Conservation (phyloP, 2,888 invertebrate species). For the Melieria crassipennis region DNA sequence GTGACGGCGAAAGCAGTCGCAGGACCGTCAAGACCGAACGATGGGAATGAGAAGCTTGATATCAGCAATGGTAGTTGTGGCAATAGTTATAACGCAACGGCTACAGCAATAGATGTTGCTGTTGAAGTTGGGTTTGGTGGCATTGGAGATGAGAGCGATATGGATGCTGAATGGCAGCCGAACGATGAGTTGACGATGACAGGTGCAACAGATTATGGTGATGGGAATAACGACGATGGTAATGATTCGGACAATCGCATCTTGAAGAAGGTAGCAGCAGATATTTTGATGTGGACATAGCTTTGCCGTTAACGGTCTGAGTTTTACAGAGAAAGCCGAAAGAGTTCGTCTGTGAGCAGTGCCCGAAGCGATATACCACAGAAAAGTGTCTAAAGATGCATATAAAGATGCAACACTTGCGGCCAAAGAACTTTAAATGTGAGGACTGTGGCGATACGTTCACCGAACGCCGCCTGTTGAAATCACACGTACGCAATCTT, state of each 20-base stretch:
- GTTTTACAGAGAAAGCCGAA: constrained; percentile 29
- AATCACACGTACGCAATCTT: constrained; percentile 47
- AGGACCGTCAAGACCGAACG: neutral
- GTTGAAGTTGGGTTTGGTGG: neutral
- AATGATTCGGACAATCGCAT: constrained; percentile 21
- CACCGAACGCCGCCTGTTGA: constrained; percentile 46
- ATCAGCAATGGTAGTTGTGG: neutral
- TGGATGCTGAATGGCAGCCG: neutral
- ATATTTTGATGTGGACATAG: neutral
- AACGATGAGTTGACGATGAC: neutral
- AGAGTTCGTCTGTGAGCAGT: constrained; percentile 40
- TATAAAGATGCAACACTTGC: constrained; percentile 46
- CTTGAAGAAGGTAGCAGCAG: constrained; percentile 27
- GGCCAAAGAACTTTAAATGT: constrained; percentile 50
- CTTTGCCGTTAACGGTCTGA: neutral
- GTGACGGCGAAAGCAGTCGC: neutral
- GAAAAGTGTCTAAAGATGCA: constrained; percentile 28
- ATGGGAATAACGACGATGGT: neutral
- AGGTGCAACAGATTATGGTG: neutral
- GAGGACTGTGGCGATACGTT: constrained; percentile 49
- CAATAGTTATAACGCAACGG: neutral
- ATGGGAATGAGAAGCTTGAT: neutral
- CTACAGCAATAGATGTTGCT: neutral
- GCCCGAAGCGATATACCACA: constrained; percentile 38
- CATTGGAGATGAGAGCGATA: neutral